Evolutionary conservation across 1,140 invertebrate genomes (phyloP).

Genomic region (Aphis gossypii): DNA sequence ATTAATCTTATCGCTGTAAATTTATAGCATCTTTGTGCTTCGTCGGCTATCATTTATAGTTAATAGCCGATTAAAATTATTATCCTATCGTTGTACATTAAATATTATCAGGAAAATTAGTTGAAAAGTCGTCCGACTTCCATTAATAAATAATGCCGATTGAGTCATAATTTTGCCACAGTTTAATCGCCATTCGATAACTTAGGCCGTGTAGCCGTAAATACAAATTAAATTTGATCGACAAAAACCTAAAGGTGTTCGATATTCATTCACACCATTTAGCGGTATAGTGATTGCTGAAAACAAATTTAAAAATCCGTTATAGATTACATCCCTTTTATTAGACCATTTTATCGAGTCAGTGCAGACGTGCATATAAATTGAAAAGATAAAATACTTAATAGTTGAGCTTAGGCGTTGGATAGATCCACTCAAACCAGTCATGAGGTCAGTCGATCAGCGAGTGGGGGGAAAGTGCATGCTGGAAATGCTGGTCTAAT

Average conservation of each 20-base stretch:
- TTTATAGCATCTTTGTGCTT: neutral
- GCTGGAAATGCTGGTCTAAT: neutral
- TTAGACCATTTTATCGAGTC: neutral
- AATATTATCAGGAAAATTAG: neutral
- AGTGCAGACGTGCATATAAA: neutral
- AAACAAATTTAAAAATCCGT: neutral
- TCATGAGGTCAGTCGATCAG: neutral
- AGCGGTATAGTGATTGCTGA: neutral
- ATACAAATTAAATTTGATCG: neutral
- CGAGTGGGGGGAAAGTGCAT: neutral
- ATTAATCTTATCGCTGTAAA: slow-evolving; percentile 7
- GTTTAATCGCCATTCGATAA: neutral
- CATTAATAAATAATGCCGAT: neutral
- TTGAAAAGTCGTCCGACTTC: neutral
- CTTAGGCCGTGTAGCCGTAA: neutral
- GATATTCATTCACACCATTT: neutral
- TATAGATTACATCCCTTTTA: neutral
- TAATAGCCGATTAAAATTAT: slow-evolving; percentile 6
- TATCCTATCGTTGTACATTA: slow-evolving; percentile 1
- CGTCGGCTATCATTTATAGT: neutral
- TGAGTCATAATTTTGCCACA: neutral
- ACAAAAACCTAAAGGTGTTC: neutral
- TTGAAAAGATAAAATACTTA: neutral
- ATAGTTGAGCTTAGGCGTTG: neutral
- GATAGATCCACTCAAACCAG: neutral